phyloP scores from a whole-genome alignment of 2,113 vertebrate genomes.

The Neodontobutis hainanensis region DNA sequence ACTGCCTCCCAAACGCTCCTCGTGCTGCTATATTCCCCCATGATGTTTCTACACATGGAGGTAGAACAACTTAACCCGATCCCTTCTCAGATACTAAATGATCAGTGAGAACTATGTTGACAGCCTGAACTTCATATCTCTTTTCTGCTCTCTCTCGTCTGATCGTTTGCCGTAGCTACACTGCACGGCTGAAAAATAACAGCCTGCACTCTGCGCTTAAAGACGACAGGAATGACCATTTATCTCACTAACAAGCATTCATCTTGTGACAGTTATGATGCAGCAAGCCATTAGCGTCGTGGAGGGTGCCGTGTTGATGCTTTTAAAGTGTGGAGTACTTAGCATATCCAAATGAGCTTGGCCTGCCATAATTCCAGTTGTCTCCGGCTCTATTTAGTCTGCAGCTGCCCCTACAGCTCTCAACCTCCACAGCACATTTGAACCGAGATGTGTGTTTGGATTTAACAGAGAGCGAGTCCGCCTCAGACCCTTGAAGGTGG shows the following conservation, averaged over 20 bases:
- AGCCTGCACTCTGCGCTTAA: slow-evolving; percentile 24
- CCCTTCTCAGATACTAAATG: slow-evolving; percentile 21
- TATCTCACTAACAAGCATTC: slow-evolving; percentile 21
- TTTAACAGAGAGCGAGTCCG: slow-evolving; percentile 16
- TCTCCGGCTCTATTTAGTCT: slow-evolving; percentile 58
- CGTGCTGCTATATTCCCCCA: slow-evolving; percentile 34
- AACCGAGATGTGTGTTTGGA: slow-evolving; percentile 29
- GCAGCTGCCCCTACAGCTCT: slow-evolving; percentile 44
- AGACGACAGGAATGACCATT: slow-evolving; percentile 17
- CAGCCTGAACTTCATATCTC: slow-evolving; percentile 5
- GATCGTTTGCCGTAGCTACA: not conserved
- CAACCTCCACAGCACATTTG: slow-evolving; percentile 37
- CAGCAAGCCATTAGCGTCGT: slow-evolving; percentile 13
- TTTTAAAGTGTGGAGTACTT: slow-evolving; percentile 26
- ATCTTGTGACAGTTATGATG: slow-evolving; percentile 25
- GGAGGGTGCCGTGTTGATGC: slow-evolving; percentile 15
- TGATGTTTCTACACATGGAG: slow-evolving; percentile 34
- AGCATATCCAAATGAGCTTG: slow-evolving; percentile 33
- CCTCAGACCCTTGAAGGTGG: slow-evolving; percentile 38
- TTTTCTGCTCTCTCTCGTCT: slow-evolving; percentile 2
- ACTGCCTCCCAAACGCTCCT: slow-evolving; percentile 30
- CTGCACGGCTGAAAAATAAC: not conserved
- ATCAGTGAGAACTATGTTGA: slow-evolving; percentile 14
- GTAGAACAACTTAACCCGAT: slow-evolving; percentile 41
- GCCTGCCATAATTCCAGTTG: slow-evolving; percentile 51